Evolutionary conservation across 2,113 vertebrate genomes (phyloP), one percentile per base, ranked within the genome.

Genomic region (Lophochroa leadbeateri): DNA sequence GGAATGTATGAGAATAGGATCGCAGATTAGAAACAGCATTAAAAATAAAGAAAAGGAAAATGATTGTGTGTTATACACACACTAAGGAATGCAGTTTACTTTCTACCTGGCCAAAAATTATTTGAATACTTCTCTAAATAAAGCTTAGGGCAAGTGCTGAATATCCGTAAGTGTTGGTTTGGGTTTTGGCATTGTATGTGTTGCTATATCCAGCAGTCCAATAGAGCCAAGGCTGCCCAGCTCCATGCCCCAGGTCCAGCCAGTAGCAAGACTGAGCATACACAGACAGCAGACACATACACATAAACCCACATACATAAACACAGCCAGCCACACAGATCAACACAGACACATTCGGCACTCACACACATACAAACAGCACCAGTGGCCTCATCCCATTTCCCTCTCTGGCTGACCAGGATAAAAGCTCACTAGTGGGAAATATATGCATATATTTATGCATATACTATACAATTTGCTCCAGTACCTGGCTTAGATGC

Each of bases 111-210:
- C 25, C 39, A 64, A 72, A 80, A 83, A 24, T 79, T 10, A 28
- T 52, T 35, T 43, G 5, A 16, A 24, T 23, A 63, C 31, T 68
- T 82, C 21, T 63, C 25, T 58, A 49, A 60, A 60, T 16, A 63
- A 68, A 58, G 11, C 21, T 79, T 63, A 24, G 24, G 21, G 14
- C 9, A 46, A 0, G 0, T 55, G 23, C 25, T 3, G 3, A 64
- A 37, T 35, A 47, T 8, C 14, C 14, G 21, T 78, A 10, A 33
- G 13, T 16, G 9, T 9, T 75, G 9, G 25, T 27, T 44, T 49
- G n/a, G 2, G 4, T 29, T 79, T 39, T 63, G 67, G 12, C 16
- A 21, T 39, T 33, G 16, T 4, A 79, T 31, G 10, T 5, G 10
- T 70, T 47, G 27, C 13, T 63, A 11, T 17, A 53, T 12, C 31